Base-by-base conservation (phyloP, 2,888 invertebrate species). In the Hyppa rectilinea region DNA sequence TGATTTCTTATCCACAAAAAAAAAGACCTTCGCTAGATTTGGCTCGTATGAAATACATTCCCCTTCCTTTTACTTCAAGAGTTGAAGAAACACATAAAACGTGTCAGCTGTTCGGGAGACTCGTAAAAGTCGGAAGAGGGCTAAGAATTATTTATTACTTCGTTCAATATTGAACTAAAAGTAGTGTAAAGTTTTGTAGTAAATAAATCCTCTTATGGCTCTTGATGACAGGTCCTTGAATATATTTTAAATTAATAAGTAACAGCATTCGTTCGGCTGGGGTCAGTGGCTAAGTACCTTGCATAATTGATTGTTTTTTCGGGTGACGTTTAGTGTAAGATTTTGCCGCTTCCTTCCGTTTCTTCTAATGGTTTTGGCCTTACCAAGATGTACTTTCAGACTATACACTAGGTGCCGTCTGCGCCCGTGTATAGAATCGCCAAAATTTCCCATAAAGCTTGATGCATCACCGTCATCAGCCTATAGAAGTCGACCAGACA, bases 91-190 rank as follows among this genome's bases (percentile, higher is more conserved):
- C 65, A 74, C 65, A 74, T 80, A 60, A 64, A 79, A 76, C 34
- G 29, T 45, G 49, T 56, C 73, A 56, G 63, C 64, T 63, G 53
- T 63, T 72, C 31, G 31, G 9, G 56, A 58, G 66, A 43, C 47
- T 80, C 75, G 75, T 78, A 67, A 66, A 79, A 71, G 64, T 64
- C 55, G 50, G 53, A 50, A 40, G 43, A 65, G 68, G 70, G 49
- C 38, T 50, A 17, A 60, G 60, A 78, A 81, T 67, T 36, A 36
- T 12, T 36, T 36, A 36, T 36, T 47, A 49, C 50, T 69, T 60
- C 50, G 68, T 47, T 52, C 63, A 68, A 76, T 81, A 76, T 55
- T 77, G 52, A 67, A 64, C 34, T 40, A 23, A 63, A 50, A 49
- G 71, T 23, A 38, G 43, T 45, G 55, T 50, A 20, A 55, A 50